Evolutionary conservation across 2,888 invertebrate genomes (phyloP).

Genomic region (Petrophora chlorosata): DNA sequence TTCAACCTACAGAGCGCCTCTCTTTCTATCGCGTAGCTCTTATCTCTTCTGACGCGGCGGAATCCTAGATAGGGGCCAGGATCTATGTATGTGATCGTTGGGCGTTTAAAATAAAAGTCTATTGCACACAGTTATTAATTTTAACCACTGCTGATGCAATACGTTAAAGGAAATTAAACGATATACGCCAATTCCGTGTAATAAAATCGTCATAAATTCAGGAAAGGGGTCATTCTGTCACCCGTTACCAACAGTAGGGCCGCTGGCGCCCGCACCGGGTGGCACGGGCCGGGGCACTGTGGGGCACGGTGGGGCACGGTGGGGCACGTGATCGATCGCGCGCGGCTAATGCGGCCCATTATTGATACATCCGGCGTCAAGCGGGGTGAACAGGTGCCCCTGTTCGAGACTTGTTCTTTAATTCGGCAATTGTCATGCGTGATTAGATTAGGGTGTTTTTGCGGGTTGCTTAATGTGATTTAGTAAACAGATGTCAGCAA

Average conservation of each 20-base stretch:
- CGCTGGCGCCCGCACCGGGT: conserved; percentile 13
- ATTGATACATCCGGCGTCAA: conserved; percentile 29
- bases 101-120: too few relatives aligned
- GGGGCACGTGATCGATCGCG: conserved; percentile 21
- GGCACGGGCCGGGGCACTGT: conserved; percentile 14
- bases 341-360: conserved; percentile 34
- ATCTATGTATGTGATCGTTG: too few relatives aligned
- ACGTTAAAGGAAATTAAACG: too few relatives aligned
- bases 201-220: background rate
- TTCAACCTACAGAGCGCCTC: too few relatives aligned
- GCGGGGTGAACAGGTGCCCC: conserved; percentile 9
- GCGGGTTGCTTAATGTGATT: too few relatives aligned
- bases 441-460: background rate
- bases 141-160: too few relatives aligned
- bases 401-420: conserved; percentile 20
- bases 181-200: too few relatives aligned
- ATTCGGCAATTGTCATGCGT: conserved; percentile 22
- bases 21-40: too few relatives aligned
- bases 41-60: too few relatives aligned
- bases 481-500: too few relatives aligned
- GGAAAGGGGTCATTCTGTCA: conserved; percentile 8
- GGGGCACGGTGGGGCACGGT: conserved; percentile 4
- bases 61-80: too few relatives aligned
- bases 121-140: too few relatives aligned
- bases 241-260: background rate